These are phyloP conservation scores for Oryzias dopingdopingensis DNA, from an alignment of 2,797 vertebrate genomes.

Conservation along the genomic window DNA sequence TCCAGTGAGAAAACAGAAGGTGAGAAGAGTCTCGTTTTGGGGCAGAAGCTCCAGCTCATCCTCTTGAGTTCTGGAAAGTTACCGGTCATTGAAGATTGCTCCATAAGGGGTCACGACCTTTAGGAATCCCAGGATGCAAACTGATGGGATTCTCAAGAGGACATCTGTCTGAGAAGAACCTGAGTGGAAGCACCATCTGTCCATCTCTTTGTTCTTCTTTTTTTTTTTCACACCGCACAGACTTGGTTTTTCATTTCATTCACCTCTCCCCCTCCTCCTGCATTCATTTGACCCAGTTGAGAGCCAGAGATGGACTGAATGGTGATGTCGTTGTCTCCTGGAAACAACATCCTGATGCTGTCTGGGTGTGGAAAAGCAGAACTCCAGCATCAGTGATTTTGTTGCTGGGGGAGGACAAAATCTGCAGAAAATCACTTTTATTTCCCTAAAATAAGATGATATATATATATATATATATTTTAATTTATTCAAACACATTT, in stretches of 20 bases:
- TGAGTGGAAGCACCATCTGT: slow-evolving; percentile 66
- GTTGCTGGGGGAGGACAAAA: slow-evolving; percentile 81
- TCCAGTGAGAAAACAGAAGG: slow-evolving; percentile 57
- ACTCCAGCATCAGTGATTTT: slow-evolving; percentile 98
- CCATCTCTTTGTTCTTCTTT: slow-evolving; percentile 31
- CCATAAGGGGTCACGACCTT: slow-evolving; percentile 21
- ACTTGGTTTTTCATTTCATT: no score
- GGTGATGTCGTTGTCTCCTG: slow-evolving; percentile 73
- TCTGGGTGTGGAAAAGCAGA: slow-evolving; percentile 81
- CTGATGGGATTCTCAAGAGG: slow-evolving; percentile 5
- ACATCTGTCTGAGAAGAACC: not conserved
- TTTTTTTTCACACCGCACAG: not conserved
- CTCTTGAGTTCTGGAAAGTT: slow-evolving; percentile 13
- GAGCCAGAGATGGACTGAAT: slow-evolving; percentile 54
- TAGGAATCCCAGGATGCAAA: slow-evolving; percentile 5
- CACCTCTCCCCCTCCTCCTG: not conserved
- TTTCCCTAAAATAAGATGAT: no score
- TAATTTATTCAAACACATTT: no score
- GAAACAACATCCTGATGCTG: slow-evolving; percentile 91
- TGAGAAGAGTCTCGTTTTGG: slow-evolving; percentile 35
- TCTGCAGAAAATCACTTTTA: slow-evolving; percentile 38
- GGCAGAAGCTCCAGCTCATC: slow-evolving; percentile 28
- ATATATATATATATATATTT: no score
- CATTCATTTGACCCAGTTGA: not conserved
- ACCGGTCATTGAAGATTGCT: slow-evolving; percentile 45